These are phyloP conservation scores for Geodia barretti DNA, from an alignment of 37 sponge, comb jelly and placozoan genomes.

Conservation along the genomic window DNA sequence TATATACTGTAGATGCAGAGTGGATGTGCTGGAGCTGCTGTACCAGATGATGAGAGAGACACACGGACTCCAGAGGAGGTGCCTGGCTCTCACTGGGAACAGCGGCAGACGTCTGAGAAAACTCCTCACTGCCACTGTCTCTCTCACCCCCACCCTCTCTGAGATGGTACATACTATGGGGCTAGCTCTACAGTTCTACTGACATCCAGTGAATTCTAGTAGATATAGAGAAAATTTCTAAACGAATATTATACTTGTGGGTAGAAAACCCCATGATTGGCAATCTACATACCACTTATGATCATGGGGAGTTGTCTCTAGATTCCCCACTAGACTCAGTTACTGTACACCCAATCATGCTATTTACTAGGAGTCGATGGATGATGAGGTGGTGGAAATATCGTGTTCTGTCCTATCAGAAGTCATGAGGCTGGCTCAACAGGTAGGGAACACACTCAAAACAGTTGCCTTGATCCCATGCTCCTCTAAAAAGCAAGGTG, in stretches of 20 bases:
- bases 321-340: too few species aligned
- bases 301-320: too few species aligned
- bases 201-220: too few species aligned
- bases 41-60: constrained; percentile 57
- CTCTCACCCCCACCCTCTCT: too few species aligned
- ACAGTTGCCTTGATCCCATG: too few species aligned
- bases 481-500: not conserved
- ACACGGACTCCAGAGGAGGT: not conserved
- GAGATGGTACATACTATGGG: too few species aligned
- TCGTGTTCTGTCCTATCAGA: constrained; percentile 44
- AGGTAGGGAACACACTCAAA: constrained; percentile 5
- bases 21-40: constrained; percentile 37
- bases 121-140: constrained; percentile 3
- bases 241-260: too few species aligned
- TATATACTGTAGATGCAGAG: too few species aligned
- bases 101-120: constrained; percentile 12
- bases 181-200: too few species aligned
- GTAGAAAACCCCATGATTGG: too few species aligned
- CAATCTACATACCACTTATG: too few species aligned
- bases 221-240: too few species aligned
- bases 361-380: not conserved
- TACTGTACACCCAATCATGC: not conserved
- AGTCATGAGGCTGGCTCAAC: constrained; percentile 26
- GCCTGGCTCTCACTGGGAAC: constrained; percentile 4
- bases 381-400: constrained; percentile 33